A percentile compares a stretch with the other conserved stretches of the same genome.
These are phyloP conservation scores for Leuciscus waleckii DNA, from an alignment of 2,797 vertebrate species.

Conservation along the genomic window DNA sequence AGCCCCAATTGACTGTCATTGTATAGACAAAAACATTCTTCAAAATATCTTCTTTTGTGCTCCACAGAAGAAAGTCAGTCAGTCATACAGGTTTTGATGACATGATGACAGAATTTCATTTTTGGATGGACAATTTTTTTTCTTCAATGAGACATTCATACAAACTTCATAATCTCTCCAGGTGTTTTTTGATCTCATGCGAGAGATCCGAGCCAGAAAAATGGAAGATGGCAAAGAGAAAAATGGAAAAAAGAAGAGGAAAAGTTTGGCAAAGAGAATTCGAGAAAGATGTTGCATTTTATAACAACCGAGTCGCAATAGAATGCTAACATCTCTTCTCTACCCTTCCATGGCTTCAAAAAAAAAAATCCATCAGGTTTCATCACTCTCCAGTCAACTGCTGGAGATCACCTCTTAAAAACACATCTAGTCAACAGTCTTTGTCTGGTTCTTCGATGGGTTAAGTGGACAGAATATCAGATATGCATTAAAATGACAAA, in stretches of 20 bases:
- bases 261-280: slow-evolving; percentile 90
- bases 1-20: neutral
- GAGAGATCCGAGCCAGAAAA: slow-evolving; percentile 90
- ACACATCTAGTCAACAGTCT: slow-evolving; percentile 20
- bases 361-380: slow-evolving; percentile 37
- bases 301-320: slow-evolving; percentile 77
- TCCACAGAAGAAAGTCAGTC: neutral
- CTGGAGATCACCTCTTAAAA: slow-evolving; percentile 12
- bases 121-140: neutral
- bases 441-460: neutral
- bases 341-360: slow-evolving; percentile 12
- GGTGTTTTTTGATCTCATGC: slow-evolving; percentile 93
- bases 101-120: neutral
- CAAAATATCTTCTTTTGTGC: neutral
- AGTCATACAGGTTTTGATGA: neutral
- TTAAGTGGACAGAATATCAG: slow-evolving; percentile 13
- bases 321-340: slow-evolving; percentile 20
- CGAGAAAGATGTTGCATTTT: slow-evolving; percentile 93
- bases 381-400: slow-evolving; percentile 25
- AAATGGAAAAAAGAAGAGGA: slow-evolving; percentile 90
- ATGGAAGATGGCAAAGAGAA: slow-evolving; percentile 93
- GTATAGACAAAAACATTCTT: neutral
- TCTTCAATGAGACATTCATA: neutral
- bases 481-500: slow-evolving; percentile 33
- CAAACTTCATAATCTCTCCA: slow-evolving; percentile 57